Conservation (phyloP, 2,888 invertebrate genomes). For the Ormyrus thymus region DNA sequence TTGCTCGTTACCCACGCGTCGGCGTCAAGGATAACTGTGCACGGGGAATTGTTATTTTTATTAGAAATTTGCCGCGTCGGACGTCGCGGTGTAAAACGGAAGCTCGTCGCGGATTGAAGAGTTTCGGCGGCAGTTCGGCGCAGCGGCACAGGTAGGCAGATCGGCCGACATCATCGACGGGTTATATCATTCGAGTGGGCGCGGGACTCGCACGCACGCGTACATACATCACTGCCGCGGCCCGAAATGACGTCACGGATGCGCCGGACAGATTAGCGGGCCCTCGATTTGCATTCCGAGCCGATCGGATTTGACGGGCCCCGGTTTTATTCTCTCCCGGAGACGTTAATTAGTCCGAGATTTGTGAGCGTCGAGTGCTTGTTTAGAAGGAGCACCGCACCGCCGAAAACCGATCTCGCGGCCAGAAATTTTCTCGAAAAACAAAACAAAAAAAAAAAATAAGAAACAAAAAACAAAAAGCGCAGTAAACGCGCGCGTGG, state of each 20-base stretch:
- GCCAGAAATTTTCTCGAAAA: too few species aligned
- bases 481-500: neutral
- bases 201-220: neutral
- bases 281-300: slow-evolving; percentile 68
- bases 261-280: slow-evolving; percentile 71
- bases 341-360: too few species aligned
- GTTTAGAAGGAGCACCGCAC: too few species aligned
- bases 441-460: too few species aligned
- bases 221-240: neutral
- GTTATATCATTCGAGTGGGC: slow-evolving; percentile 14
- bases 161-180: slow-evolving; percentile 19
- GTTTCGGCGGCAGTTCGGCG: slow-evolving; percentile 8
- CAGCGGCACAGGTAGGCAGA: slow-evolving; percentile 6
- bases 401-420: too few species aligned
- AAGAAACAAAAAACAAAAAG: too few species aligned
- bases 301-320: slow-evolving; percentile 15
- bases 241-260: slow-evolving; percentile 68
- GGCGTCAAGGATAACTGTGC: too few species aligned
- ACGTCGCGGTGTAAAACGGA: neutral
- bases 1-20: too few species aligned
- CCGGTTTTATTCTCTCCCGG: too few species aligned
- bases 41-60: too few species aligned
- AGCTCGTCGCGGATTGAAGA: neutral
- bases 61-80: neutral
- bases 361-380: too few species aligned